These are phyloP conservation scores for zebrafish (Danio rerio) DNA, from an alignment of 2,113 vertebrate species.

Conservation along the genomic window GRCz12tu NC_133182.1:27372501-27373000, in stretches of 20 bases:
- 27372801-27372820: slow-evolving; percentile 77
- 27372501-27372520: background rate
- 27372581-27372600: slow-evolving; percentile 68
- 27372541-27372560: slow-evolving; percentile 61
- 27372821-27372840: slow-evolving; percentile 61
- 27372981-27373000: slow-evolving; percentile 15
- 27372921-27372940: slow-evolving; percentile 19
- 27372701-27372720: slow-evolving; percentile 89
- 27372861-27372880: slow-evolving; percentile 34
- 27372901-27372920: slow-evolving; percentile 11
- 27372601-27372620: slow-evolving; percentile 66
- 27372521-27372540: slow-evolving; percentile 74
- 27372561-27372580: slow-evolving; percentile 68
- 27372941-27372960: slow-evolving; percentile 13
- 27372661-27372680: slow-evolving; percentile 86
- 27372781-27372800: slow-evolving; percentile 69
- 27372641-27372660: slow-evolving; percentile 59
- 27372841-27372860: slow-evolving; percentile 35
- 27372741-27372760: slow-evolving; percentile 75
- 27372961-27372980: slow-evolving; percentile 33
- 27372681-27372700: slow-evolving; percentile 84
- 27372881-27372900: slow-evolving; percentile 41
- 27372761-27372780: slow-evolving; percentile 57
- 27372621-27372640: slow-evolving; percentile 71
- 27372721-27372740: slow-evolving; percentile 82